Evolutionary conservation across 2,113 vertebrate genomes (phyloP).

Genomic region (Epinephelus fuscoguttatus): DNA sequence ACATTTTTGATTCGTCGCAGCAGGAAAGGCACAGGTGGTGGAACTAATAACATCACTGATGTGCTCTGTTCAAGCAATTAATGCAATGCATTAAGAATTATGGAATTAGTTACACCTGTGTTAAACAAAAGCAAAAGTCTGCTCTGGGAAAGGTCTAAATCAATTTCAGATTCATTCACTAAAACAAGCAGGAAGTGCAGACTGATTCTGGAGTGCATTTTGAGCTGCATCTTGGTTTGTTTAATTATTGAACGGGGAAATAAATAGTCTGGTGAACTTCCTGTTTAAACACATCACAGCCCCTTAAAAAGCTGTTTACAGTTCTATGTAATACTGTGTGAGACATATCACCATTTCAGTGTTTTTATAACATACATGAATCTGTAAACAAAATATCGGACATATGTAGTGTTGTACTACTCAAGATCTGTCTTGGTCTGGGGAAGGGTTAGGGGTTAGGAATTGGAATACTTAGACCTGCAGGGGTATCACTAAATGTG

Average conservation of each 20-base stretch:
- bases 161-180: not conserved
- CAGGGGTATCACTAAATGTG: no score
- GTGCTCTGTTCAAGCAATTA: not conserved
- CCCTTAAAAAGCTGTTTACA: not conserved
- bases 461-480: no score
- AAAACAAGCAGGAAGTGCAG: not conserved
- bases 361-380: not conserved
- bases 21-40: conserved; percentile 6
- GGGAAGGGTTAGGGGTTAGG: no score
- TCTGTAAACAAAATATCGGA: conserved; percentile 3
- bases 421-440: no score
- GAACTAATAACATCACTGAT: conserved; percentile 12
- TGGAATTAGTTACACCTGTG: conserved; percentile 16
- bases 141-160: no score
- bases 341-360: not conserved
- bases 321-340: not conserved
- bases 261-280: conserved; percentile 2
- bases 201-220: not conserved
- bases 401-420: no score
- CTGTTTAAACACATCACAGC: not conserved
- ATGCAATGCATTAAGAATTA: not conserved
- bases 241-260: not conserved
- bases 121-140: not conserved
- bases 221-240: not conserved
- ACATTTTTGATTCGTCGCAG: not conserved